These are phyloP conservation scores for Knipowitschia caucasica DNA, from an alignment of 2,797 vertebrate genomes.

Conservation along the genomic window DNA sequence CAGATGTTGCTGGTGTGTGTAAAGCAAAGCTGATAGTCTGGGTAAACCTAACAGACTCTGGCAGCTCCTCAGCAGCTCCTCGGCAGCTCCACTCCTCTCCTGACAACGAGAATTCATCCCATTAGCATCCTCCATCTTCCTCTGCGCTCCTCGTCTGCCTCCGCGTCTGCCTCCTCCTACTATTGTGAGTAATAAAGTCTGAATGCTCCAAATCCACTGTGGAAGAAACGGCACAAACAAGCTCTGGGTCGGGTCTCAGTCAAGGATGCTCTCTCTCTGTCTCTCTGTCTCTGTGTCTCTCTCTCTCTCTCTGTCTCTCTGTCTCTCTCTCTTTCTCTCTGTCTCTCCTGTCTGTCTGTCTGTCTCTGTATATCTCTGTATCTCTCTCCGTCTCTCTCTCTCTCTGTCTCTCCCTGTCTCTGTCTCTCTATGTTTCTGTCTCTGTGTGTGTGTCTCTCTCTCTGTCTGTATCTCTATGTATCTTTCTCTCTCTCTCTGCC, in stretches of 20 bases:
- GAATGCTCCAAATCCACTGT: conserved; percentile 23
- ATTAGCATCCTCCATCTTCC: conserved; percentile 47
- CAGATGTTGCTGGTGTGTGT: conserved; percentile 3
- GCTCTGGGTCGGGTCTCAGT: conserved; percentile 56
- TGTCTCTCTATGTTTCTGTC: conserved; percentile 55
- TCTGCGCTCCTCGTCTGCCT: conserved; percentile 22
- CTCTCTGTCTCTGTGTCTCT: conserved; percentile 54
- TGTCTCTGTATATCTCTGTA: conserved; percentile 50
- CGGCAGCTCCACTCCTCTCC: conserved; percentile 30
- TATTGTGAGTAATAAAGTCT: conserved; percentile 40
- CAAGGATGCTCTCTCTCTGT: conserved; percentile 65
- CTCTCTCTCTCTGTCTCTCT: conserved; percentile 50
- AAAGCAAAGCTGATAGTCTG: conserved; percentile 15
- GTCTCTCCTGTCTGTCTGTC: conserved; percentile 58
- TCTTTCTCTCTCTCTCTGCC: conserved; percentile 59
- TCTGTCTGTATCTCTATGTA: no score
- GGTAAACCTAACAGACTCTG: conserved; percentile 15
- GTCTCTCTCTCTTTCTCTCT: conserved; percentile 51
- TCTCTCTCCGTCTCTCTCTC: conserved; percentile 50
- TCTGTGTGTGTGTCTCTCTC: conserved; percentile 53
- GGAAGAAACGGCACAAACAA: conserved; percentile 59
- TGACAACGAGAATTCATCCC: conserved; percentile 37
- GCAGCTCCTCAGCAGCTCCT: conserved; percentile 30
- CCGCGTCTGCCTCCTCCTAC: conserved; percentile 18
- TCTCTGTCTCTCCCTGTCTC: conserved; percentile 52